A percentile compares a stretch with the other conserved stretches of the same genome.
Conservation (phyloP, 1,140 invertebrate genomes). For the Drosophila ohnishii region DNA sequence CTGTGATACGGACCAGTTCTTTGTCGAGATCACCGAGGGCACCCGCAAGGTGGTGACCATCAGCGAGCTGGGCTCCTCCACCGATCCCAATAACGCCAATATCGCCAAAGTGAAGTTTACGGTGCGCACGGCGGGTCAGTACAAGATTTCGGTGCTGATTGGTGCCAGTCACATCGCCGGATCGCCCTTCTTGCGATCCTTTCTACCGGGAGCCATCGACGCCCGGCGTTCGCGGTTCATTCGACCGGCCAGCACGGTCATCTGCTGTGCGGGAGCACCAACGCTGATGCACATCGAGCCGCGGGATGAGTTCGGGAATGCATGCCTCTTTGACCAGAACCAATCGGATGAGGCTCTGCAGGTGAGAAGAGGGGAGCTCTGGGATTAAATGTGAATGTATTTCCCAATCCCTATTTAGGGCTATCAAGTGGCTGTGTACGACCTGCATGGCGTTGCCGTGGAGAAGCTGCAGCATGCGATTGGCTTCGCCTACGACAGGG, state of each 20-base stretch:
- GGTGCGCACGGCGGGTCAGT: conserved; percentile 93
- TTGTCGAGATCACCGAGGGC: conserved; percentile 93
- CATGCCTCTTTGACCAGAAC: conserved; percentile 87
- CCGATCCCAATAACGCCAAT: conserved; percentile 92
- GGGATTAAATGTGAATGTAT: background rate
- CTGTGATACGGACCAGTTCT: conserved; percentile 94
- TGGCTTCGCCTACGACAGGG: conserved; percentile 84
- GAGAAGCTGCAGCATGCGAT: conserved; percentile 85
- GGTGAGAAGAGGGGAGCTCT: conserved; percentile 76
- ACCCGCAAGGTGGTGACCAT: conserved; percentile 92
- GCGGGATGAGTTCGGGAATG: conserved; percentile 94
- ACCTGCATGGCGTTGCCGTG: conserved; percentile 84
- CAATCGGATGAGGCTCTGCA: conserved; percentile 85
- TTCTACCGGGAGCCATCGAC: conserved; percentile 90
- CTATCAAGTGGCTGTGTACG: conserved; percentile 85
- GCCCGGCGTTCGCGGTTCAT: conserved; percentile 93
- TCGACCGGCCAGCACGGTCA: conserved; percentile 93
- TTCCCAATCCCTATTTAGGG: conserved; percentile 77
- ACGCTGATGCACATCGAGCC: conserved; percentile 94
- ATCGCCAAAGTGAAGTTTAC: conserved; percentile 95
- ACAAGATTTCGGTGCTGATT: conserved; percentile 93
- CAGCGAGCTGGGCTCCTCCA: conserved; percentile 93
- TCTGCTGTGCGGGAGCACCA: conserved; percentile 90
- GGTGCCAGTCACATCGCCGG: conserved; percentile 86
- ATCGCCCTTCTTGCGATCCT: conserved; percentile 86